Percentiles rank a stretch among this genome's conserved stretches.
These are phyloP conservation scores for Holothuria glaberrima DNA, from an alignment of 35 echinoderm and acorn worm species.

Conservation along the genomic window DNA sequence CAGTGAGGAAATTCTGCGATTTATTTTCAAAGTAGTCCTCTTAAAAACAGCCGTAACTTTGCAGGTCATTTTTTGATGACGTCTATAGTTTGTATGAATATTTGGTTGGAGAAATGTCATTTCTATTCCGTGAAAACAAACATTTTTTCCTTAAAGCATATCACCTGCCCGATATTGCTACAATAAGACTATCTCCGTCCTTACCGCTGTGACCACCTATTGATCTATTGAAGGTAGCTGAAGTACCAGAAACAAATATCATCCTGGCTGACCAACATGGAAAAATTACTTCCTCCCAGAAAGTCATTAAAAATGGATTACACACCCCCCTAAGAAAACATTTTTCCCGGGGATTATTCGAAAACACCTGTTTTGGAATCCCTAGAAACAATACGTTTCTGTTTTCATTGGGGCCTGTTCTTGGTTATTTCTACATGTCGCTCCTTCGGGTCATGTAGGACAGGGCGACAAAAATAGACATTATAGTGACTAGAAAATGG, in stretches of 20 bases:
- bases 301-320: conserved; percentile 48
- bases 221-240: background rate
- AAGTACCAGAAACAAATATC: too few species aligned
- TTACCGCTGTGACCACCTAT: background rate
- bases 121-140: conserved; percentile 19
- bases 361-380: conserved; percentile 53
- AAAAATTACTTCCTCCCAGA: background rate
- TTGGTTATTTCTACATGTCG: background rate
- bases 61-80: too few species aligned
- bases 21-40: too few species aligned
- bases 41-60: too few species aligned
- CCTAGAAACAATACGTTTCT: conserved; percentile 13
- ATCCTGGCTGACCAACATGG: too few species aligned
- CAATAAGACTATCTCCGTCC: background rate
- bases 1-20: too few species aligned
- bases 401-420: conserved; percentile 7
- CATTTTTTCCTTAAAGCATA: conserved; percentile 22
- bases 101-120: too few species aligned
- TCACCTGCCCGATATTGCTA: conserved; percentile 7
- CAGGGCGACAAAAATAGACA: too few species aligned
- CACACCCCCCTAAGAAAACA: conserved; percentile 35
- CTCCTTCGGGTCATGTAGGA: too few species aligned
- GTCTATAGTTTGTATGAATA: too few species aligned
- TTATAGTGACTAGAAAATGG: too few species aligned
- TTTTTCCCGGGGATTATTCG: background rate